Evolutionary conservation across 2,888 invertebrate genomes (phyloP).

Genomic region (Temnothorax rugatulus): DNA sequence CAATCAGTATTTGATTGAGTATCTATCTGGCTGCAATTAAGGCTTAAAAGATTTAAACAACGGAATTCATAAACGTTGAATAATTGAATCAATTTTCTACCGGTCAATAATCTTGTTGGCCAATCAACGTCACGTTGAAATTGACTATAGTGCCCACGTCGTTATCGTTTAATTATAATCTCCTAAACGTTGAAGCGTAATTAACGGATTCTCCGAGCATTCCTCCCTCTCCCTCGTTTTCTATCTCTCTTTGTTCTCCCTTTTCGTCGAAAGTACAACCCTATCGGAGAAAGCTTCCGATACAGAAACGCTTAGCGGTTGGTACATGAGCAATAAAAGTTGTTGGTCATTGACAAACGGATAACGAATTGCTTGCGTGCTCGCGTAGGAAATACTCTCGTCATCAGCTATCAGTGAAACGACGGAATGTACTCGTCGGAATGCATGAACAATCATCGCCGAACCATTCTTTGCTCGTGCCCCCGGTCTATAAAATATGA

Average conservation of each 20-base stretch:
- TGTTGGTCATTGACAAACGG: constrained; percentile 60
- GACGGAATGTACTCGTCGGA: constrained; percentile 45
- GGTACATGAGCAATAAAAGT: constrained; percentile 25
- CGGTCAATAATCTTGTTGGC: constrained; percentile 27
- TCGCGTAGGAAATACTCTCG: constrained; percentile 33
- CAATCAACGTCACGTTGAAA: constrained; percentile 8
- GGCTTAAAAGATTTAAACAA: background rate
- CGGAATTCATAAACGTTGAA: background rate
- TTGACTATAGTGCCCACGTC: background rate
- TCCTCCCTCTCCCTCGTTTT: background rate
- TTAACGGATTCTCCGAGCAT: constrained; percentile 29
- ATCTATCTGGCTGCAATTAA: constrained; percentile 3
- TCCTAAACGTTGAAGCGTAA: background rate
- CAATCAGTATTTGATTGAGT: constrained; percentile 4
- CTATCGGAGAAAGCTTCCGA: constrained; percentile 67
- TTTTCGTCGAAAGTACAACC: constrained; percentile 37
- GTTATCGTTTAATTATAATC: constrained; percentile 39
- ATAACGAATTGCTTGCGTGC: constrained; percentile 28
- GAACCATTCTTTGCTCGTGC: constrained; percentile 28
- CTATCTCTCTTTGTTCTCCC: background rate
- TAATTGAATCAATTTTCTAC: constrained; percentile 31
- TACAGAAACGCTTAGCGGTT: constrained; percentile 47
- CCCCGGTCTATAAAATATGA: background rate
- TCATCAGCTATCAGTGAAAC: constrained; percentile 54
- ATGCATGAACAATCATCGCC: constrained; percentile 49